Evolutionary conservation across 2,888 invertebrate species (phyloP).

Genomic region (Plebejus argus): DNA sequence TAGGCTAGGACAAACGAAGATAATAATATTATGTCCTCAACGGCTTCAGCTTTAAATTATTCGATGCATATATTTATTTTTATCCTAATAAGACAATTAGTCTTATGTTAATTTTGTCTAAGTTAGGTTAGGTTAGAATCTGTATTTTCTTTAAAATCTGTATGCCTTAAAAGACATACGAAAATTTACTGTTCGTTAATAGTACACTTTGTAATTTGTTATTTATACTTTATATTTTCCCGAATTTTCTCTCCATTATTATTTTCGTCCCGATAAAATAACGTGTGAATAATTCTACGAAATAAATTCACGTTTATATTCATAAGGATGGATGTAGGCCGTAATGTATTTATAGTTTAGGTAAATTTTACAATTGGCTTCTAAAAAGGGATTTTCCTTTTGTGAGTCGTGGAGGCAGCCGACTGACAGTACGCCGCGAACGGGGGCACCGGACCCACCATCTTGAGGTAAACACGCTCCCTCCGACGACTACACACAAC

Average conservation of each 20-base stretch:
- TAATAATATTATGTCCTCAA: background rate
- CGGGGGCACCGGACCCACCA: slow-evolving; percentile 59
- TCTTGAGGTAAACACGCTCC: slow-evolving; percentile 33
- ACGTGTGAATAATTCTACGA: too few species aligned
- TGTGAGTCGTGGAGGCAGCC: slow-evolving; percentile 53
- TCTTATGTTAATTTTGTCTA: too few species aligned
- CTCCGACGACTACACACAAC: background rate
- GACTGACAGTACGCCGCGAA: slow-evolving; percentile 50
- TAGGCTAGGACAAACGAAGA: background rate
- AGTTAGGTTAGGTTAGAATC: too few species aligned
- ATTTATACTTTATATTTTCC: background rate
- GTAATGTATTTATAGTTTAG: slow-evolving; percentile 33
- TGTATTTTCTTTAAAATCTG: too few species aligned
- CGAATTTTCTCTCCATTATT: background rate
- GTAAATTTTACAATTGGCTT: slow-evolving; percentile 42
- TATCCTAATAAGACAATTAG: too few species aligned
- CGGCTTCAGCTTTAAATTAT: background rate
- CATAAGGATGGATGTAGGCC: background rate
- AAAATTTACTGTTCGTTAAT: too few species aligned
- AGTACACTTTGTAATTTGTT: background rate
- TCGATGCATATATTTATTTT: too few species aligned
- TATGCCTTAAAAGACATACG: too few species aligned
- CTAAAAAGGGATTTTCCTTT: slow-evolving; percentile 44
- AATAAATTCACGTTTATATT: background rate
- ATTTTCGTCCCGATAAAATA: too few species aligned